phyloP scores from a whole-genome alignment of 2,797 vertebrate species.

The Acipenser transmontanus region DNA sequence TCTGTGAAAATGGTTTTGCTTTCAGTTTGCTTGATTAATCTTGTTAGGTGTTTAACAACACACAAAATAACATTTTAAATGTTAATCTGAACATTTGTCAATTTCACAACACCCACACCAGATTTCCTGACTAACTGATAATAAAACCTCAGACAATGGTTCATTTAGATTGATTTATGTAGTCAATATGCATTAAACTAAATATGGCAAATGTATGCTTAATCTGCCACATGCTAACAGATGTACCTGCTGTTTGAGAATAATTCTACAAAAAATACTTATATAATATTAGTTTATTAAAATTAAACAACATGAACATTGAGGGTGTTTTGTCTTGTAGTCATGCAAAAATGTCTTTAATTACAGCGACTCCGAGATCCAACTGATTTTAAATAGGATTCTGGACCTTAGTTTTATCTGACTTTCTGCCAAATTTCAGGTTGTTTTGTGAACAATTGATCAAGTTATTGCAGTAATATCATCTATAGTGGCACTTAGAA shows the following conservation, averaged over 20 bases:
- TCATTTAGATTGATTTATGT: slow-evolving; percentile 5
- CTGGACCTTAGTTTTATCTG: too few relatives aligned
- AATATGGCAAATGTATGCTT: slow-evolving; percentile 13
- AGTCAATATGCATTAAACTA: slow-evolving; percentile 19
- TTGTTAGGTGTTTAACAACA: not conserved
- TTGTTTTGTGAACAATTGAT: too few relatives aligned
- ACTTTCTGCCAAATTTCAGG: too few relatives aligned
- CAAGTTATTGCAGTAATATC: too few relatives aligned
- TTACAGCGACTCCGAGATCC: too few relatives aligned
- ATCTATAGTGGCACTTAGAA: too few relatives aligned
- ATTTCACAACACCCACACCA: not conserved
- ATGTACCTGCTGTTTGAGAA: not conserved
- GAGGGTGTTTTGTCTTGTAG: too few relatives aligned
- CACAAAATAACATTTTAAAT: not conserved
- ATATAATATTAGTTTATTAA: too few relatives aligned
- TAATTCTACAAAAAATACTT: not conserved
- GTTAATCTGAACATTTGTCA: slow-evolving; percentile 2
- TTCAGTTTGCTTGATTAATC: not conserved
- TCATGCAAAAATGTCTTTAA: too few relatives aligned
- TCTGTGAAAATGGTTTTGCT: too few relatives aligned
- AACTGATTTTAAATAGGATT: too few relatives aligned
- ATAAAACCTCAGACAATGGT: not conserved
- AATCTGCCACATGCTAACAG: not conserved
- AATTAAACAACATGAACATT: too few relatives aligned
- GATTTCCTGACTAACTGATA: slow-evolving; percentile 6